Percentiles rank a stretch among this genome's conserved stretches.
These are phyloP conservation scores for Oligia strigilis DNA, from an alignment of 2,888 invertebrate genomes.

Conservation along the genomic window DNA sequence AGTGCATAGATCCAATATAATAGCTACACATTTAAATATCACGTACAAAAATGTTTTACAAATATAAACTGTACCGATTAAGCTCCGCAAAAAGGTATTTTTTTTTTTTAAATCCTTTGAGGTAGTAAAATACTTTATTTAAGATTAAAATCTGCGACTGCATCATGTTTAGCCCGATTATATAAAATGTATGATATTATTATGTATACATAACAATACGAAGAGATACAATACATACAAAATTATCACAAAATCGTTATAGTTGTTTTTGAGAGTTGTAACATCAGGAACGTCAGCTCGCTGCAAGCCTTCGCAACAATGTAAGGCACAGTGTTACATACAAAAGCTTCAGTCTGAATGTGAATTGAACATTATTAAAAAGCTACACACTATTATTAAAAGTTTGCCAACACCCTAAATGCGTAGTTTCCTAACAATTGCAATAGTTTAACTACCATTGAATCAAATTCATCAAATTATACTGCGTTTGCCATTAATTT, in stretches of 20 bases:
- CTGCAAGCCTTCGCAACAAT: conserved; percentile 24
- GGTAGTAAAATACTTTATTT: conserved; percentile 35
- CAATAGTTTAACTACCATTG: background rate
- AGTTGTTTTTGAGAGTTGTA: conserved; percentile 19
- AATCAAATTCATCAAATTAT: background rate
- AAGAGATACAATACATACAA: conserved; percentile 37
- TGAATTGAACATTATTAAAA: conserved; percentile 15
- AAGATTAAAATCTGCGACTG: conserved; percentile 2
- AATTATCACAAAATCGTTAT: conserved; percentile 11
- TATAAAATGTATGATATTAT: conserved; percentile 31
- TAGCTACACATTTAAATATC: conserved; percentile 28
- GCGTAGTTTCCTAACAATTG: conserved; percentile 5
- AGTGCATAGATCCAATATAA: conserved; percentile 18
- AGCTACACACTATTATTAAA: conserved; percentile 8
- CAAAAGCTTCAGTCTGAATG: conserved; percentile 42
- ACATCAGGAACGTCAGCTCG: conserved; percentile 16
- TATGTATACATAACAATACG: conserved; percentile 29
- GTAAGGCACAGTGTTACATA: conserved; percentile 52
- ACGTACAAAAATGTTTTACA: conserved; percentile 49
- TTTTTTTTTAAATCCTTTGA: conserved; percentile 5
- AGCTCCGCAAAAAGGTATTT: conserved; percentile 36
- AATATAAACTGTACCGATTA: conserved; percentile 36
- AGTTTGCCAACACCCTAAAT: conserved; percentile 16
- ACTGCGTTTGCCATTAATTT: background rate
- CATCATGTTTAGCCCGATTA: conserved; percentile 7